Evolutionary conservation across 1,140 invertebrate species (phyloP), one percentile per base, ranked within the genome.

Genomic region (Lordiphosa mommai): DNA sequence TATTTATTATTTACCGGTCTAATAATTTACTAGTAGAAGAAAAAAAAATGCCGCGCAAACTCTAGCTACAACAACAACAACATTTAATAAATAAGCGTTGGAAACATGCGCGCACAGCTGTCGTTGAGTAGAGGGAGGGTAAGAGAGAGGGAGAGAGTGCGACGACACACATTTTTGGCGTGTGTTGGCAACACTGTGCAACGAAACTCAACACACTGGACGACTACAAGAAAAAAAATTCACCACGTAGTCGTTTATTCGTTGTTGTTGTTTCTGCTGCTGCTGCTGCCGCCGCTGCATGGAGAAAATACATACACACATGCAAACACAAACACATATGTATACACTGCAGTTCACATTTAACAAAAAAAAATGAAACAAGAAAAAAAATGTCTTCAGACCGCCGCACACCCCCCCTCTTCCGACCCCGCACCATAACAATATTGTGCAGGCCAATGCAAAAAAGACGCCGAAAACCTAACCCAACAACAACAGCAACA

Each of bases 21-120:
- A 46, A 46, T 29, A 46, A 17, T 29, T 29, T 17, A 32, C 38
- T 29, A 29, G n/a, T 4, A 16, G n/a, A 33, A 29, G 30, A 6
- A 43, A 41, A 23, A 10, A 59, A 79, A 72, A 46, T 79, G 74
- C 73, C 70, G 76, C 76, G 71, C 59, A 82, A 80, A 71, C 70
- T 65, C 55, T 44, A 58, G 57, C 23, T 49, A 50, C 55, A 61
- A 56, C 47, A 53, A 44, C 34, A 71, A 40, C 6, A 43, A 41
- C 49, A 73, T 61, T 82, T 74, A 74, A 79, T 61, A 74, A 79
- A 67, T 68, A 82, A 68, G 57, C 76, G 72, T 61, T 76, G 61
- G 57, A 69, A 80, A 80, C 74, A 82, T 80, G 74, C 74, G 74
- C 76, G 79, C 71, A 80, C 74, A 80, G 74, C 74, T 80, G 74